phyloP scores from a whole-genome alignment of 2,113 vertebrate genomes.

The Thermophis baileyi region DNA sequence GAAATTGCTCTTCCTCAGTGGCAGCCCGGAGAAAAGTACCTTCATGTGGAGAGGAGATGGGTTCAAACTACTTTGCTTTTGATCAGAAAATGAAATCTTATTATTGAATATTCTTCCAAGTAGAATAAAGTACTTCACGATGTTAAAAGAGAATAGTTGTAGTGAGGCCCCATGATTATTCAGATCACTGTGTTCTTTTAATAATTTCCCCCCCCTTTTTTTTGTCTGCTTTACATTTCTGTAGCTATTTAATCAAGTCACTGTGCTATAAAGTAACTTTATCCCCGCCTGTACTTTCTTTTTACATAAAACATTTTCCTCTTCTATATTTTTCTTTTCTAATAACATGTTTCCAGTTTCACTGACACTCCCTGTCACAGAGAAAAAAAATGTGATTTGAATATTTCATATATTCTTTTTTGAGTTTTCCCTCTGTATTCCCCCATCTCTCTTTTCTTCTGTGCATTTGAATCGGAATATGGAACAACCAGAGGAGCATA shows the following conservation, averaged over 20 bases:
- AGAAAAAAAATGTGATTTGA: not conserved
- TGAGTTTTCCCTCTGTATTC: not conserved
- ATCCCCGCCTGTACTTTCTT: not conserved
- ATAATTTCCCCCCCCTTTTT: not conserved
- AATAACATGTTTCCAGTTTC: not conserved
- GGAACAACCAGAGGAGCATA: not conserved
- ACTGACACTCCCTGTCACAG: not conserved
- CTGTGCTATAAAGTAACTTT: not conserved
- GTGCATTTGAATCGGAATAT: not conserved
- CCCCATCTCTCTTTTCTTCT: not conserved
- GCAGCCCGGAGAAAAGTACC: not conserved
- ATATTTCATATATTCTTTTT: not conserved
- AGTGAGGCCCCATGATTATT: not conserved
- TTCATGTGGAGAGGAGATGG: not conserved
- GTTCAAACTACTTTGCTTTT: not conserved
- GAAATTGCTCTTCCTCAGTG: not conserved
- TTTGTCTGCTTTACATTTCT: not conserved
- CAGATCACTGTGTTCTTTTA: not conserved
- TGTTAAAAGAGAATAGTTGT: not conserved
- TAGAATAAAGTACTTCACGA: not conserved
- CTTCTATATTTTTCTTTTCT: constrained; percentile 1
- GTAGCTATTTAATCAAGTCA: not conserved
- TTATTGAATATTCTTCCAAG: not conserved
- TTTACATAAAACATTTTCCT: not conserved
- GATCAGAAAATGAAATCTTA: constrained; percentile 6